These are phyloP conservation scores for Aphelenchoides bicaudatus DNA, from an alignment of 2,888 invertebrate species.

Conservation along the genomic window DNA sequence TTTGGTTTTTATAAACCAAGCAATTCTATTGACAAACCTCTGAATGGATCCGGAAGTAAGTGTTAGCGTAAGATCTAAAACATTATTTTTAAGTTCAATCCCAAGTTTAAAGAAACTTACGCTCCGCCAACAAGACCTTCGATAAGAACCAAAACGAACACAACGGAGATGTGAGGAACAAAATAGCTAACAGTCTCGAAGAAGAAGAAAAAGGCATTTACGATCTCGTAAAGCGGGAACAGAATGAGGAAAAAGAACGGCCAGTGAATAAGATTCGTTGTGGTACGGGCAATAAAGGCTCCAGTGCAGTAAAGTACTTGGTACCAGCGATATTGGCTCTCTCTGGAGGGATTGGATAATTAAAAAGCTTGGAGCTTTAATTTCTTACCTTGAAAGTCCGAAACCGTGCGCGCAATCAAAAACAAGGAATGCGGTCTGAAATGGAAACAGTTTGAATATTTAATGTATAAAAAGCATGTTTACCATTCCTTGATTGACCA, in stretches of 20 bases:
- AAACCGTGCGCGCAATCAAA: slow-evolving; percentile 55
- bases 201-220: slow-evolving; percentile 70
- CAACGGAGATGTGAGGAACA: slow-evolving; percentile 68
- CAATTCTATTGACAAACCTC: too few relatives aligned
- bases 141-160: slow-evolving; percentile 70
- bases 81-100: too few relatives aligned
- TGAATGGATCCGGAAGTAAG: slow-evolving; percentile 73
- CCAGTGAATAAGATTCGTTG: slow-evolving; percentile 72
- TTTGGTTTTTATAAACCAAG: too few relatives aligned
- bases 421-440: slow-evolving; percentile 51
- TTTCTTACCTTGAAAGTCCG: too few relatives aligned
- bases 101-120: too few relatives aligned
- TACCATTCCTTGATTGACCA: slow-evolving; percentile 58
- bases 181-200: slow-evolving; percentile 70
- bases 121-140: slow-evolving; percentile 77
- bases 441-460: too few relatives aligned
- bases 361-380: too few relatives aligned
- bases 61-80: slow-evolving; percentile 79
- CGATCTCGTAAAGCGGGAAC: slow-evolving; percentile 58
- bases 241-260: slow-evolving; percentile 61
- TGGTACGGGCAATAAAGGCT: slow-evolving; percentile 77
- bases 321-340: slow-evolving; percentile 49
- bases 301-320: slow-evolving; percentile 73
- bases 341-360: slow-evolving; percentile 39
- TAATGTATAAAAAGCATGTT: too few relatives aligned